A percentile compares a stretch with the other conserved stretches of the same genome.
These are phyloP conservation scores for Champsocephalus esox DNA, from an alignment of 2,797 vertebrate species.

Conservation along the genomic window DNA sequence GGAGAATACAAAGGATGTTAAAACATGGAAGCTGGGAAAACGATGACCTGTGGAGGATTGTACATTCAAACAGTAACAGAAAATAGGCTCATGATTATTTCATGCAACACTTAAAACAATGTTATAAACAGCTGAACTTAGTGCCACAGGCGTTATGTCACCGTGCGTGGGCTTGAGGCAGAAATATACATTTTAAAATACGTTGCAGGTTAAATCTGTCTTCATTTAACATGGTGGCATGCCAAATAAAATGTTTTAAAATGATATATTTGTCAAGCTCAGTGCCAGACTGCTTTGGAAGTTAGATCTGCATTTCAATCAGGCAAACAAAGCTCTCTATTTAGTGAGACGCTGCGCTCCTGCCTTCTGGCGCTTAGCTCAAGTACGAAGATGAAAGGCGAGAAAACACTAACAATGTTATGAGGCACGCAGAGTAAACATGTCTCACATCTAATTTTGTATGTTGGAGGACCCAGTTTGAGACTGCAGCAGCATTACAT, in stretches of 20 bases:
- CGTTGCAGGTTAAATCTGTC: conserved; percentile 12
- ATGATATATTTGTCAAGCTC: conserved; percentile 15
- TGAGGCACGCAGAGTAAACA: conserved; percentile 39
- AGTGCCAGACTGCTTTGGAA: conserved; percentile 7
- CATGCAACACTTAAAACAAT: conserved; percentile 43
- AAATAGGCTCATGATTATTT: conserved; percentile 58
- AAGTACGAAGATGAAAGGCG: conserved; percentile 51
- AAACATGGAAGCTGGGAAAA: conserved; percentile 56
- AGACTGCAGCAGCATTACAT: conserved; percentile 35
- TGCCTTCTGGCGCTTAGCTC: conserved; percentile 29
- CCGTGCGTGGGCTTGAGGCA: not conserved
- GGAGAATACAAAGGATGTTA: conserved; percentile 13
- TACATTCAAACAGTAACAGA: conserved; percentile 13
- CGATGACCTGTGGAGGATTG: conserved; percentile 41
- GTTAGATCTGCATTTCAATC: conserved; percentile 53
- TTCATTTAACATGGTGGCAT: not conserved
- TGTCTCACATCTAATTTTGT: conserved; percentile 18
- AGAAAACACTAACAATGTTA: conserved; percentile 39
- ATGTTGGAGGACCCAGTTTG: conserved; percentile 20
- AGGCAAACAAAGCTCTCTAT: conserved; percentile 48
- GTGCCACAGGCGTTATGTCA: not conserved
- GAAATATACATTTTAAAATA: not conserved
- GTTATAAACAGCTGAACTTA: conserved; percentile 23
- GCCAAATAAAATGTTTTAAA: not conserved
- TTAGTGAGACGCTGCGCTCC: conserved; percentile 26